phyloP scores from a whole-genome alignment of 35 echinoderm and acorn worm species.

The Holothuria glaberrima region DNA sequence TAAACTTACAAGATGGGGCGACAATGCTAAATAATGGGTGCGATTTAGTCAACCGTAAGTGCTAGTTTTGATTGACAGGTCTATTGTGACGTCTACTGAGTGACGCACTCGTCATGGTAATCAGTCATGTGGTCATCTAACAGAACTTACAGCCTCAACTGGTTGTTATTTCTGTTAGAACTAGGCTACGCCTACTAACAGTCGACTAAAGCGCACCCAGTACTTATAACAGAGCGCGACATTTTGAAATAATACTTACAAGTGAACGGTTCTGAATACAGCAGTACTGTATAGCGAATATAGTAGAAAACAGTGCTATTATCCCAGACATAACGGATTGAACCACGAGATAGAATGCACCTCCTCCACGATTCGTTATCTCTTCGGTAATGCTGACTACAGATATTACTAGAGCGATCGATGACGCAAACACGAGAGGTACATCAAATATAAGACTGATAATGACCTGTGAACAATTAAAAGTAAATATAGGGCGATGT shows the following conservation, averaged over 20 bases:
- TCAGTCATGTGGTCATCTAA: too few relatives aligned
- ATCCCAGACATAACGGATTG: conserved; percentile 1
- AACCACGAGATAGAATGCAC: neutral
- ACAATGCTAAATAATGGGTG: too few relatives aligned
- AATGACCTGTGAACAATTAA: neutral
- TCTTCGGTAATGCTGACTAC: neutral
- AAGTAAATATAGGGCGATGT: neutral
- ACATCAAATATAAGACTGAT: conserved; percentile 27
- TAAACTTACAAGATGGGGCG: too few relatives aligned
- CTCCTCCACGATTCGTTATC: neutral
- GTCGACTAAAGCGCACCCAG: too few relatives aligned
- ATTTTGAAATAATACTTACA: conserved; percentile 1
- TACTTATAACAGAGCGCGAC: too few relatives aligned
- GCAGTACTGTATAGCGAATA: conserved; percentile 32
- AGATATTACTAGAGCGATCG: neutral
- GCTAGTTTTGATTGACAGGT: too few relatives aligned
- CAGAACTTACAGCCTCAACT: too few relatives aligned
- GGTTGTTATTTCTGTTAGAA: too few relatives aligned
- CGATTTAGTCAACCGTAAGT: too few relatives aligned
- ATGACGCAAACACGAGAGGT: neutral
- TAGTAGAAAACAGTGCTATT: neutral
- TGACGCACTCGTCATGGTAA: too few relatives aligned
- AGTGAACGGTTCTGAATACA: conserved; percentile 25
- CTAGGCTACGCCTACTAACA: too few relatives aligned
- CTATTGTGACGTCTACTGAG: too few relatives aligned